These are phyloP conservation scores for Paragorgia papillata DNA, from an alignment of 92 coral and sea anemone species.

Conservation along the genomic window DNA sequence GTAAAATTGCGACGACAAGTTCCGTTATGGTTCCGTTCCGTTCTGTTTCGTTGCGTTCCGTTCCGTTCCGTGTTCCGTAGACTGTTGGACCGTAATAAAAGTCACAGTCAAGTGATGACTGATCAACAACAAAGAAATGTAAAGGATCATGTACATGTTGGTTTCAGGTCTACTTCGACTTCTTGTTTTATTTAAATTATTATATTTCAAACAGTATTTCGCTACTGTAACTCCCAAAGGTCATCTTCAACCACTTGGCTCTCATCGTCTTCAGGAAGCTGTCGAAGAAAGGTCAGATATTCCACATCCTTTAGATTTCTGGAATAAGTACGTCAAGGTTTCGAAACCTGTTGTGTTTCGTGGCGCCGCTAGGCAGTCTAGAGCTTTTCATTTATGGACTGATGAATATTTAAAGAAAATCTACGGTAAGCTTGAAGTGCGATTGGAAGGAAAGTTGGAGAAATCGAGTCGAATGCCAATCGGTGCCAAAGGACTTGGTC, in stretches of 20 bases:
- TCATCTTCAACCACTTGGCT: constrained; percentile 79
- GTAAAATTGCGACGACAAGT: no score
- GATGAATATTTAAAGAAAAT: constrained; percentile 67
- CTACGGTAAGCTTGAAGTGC: constrained; percentile 80
- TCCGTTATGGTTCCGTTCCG: no score
- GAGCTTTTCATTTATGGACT: constrained; percentile 81
- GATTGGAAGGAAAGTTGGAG: constrained; percentile 87
- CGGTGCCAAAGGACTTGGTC: constrained; percentile 87
- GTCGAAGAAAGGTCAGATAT: constrained; percentile 72
- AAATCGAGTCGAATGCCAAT: constrained; percentile 77
- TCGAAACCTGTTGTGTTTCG: constrained; percentile 79
- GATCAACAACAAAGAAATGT: no score
- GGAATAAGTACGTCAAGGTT: constrained; percentile 85
- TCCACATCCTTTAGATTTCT: constrained; percentile 83
- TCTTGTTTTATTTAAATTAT: neutral
- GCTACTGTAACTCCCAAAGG: constrained; percentile 40
- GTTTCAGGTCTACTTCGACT: neutral
- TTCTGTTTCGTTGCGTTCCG: no score
- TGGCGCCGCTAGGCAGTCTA: constrained; percentile 80
- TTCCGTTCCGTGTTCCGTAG: no score
- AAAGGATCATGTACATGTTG: no score
- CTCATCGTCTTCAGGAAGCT: constrained; percentile 73
- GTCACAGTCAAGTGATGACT: no score
- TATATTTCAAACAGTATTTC: neutral
- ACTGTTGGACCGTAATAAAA: no score